phyloP scores from a whole-genome alignment of 2,888 invertebrate species.

The Nymphalis c-album region DNA sequence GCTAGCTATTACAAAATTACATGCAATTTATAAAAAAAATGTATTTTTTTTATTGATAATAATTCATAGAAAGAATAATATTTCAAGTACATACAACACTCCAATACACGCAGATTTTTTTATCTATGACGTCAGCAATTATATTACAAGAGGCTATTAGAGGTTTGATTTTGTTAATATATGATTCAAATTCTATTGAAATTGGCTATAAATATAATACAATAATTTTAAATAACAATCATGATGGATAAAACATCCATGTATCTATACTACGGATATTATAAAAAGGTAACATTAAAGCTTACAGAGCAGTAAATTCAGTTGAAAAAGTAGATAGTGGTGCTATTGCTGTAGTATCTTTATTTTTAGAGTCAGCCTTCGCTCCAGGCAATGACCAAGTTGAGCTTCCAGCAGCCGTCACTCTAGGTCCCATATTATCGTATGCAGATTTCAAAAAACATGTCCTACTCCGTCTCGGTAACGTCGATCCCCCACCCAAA shows the following conservation, averaged over 20 bases:
- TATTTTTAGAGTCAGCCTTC: constrained; percentile 57
- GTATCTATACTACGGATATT: constrained; percentile 6
- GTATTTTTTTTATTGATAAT: too few relatives aligned
- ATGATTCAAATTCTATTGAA: constrained; percentile 1
- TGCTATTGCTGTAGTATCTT: constrained; percentile 49
- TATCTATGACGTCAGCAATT: too few relatives aligned
- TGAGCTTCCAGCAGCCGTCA: constrained; percentile 93
- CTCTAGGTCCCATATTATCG: constrained; percentile 94
- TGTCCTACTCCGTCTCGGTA: constrained; percentile 76
- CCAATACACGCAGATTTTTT: too few relatives aligned
- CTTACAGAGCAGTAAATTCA: constrained; percentile 74
- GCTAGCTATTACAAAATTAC: too few relatives aligned
- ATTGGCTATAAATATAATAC: neutral
- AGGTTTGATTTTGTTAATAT: neutral
- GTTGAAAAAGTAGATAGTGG: constrained; percentile 73
- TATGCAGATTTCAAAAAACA: constrained; percentile 85
- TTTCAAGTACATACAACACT: too few relatives aligned
- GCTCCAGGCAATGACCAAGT: constrained; percentile 89
- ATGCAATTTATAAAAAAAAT: too few relatives aligned
- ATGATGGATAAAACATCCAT: neutral
- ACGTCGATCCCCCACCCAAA: constrained; percentile 77
- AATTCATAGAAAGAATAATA: too few relatives aligned
- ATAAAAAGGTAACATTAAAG: constrained; percentile 29
- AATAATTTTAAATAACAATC: constrained; percentile 10
- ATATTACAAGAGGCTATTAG: neutral